Conservation (phyloP, 2,113 vertebrate genomes). For the Daphoenositta chrysoptera region DNA sequence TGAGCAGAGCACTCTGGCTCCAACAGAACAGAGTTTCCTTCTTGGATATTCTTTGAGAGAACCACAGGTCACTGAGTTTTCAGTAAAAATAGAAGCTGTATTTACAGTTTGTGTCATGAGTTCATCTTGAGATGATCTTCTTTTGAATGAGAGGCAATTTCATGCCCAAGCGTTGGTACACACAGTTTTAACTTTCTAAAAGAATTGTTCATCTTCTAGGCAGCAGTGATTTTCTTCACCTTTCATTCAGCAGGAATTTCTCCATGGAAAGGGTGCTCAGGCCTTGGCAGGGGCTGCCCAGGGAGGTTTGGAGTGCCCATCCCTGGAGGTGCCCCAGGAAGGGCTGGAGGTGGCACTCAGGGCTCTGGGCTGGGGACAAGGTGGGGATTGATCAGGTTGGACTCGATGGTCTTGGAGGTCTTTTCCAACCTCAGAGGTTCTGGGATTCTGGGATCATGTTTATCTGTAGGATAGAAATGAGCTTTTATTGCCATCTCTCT, state of each 20-base stretch:
- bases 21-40: background rate
- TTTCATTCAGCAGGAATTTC: background rate
- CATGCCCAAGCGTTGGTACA: background rate
- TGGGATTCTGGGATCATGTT: background rate
- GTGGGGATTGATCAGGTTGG: accelerated
- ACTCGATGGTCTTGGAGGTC: accelerated
- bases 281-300: background rate
- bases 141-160: background rate
- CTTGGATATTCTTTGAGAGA: background rate
- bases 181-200: background rate
- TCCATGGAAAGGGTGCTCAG: accelerated
- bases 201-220: accelerated
- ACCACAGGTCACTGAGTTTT: background rate
- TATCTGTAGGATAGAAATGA: background rate
- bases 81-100: background rate
- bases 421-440: background rate
- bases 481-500: background rate
- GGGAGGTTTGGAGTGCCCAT: background rate
- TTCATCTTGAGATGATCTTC: background rate
- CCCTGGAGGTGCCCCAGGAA: background rate
- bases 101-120: background rate
- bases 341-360: accelerated
- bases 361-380: background rate
- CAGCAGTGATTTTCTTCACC: background rate
- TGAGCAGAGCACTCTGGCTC: background rate